phyloP scores from a whole-genome alignment of 2,113 vertebrate genomes.

The Triplophysa siluroides region DNA sequence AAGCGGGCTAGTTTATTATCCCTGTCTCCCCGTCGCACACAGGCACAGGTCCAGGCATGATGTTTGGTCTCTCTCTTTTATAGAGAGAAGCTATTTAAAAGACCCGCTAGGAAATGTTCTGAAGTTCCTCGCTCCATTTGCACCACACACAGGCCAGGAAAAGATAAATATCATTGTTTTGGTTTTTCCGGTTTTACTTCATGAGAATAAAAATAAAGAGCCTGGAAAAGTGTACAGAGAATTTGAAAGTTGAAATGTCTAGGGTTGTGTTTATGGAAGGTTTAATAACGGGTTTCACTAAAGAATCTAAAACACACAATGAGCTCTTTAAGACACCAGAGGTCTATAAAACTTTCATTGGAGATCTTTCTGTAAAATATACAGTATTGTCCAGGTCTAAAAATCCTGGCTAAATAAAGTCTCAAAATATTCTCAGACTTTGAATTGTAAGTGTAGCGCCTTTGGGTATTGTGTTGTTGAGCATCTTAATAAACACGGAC shows the following conservation, averaged over 20 bases:
- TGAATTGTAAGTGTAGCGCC: conserved; percentile 13
- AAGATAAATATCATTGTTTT: conserved; percentile 23
- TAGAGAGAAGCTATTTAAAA: conserved; percentile 3
- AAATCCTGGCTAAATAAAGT: neutral
- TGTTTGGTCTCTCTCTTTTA: conserved; percentile 21
- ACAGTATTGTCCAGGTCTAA: neutral
- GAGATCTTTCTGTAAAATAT: neutral
- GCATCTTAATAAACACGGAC: conserved; percentile 15
- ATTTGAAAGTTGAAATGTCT: conserved; percentile 21
- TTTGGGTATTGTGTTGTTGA: conserved; percentile 31
- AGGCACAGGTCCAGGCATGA: conserved; percentile 41
- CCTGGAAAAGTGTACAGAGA: conserved; percentile 3
- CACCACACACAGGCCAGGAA: conserved; percentile 27
- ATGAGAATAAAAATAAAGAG: conserved; percentile 26
- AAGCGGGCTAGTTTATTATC: conserved; percentile 24
- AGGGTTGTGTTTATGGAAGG: conserved; percentile 18
- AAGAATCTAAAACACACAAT: conserved; percentile 29
- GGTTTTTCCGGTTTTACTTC: conserved; percentile 31
- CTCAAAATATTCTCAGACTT: neutral
- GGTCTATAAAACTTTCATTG: neutral
- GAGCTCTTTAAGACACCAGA: neutral
- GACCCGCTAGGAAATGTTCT: conserved; percentile 38
- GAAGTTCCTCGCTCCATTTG: conserved; percentile 48
- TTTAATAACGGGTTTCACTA: conserved; percentile 17
- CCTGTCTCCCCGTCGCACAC: conserved; percentile 16